Evolutionary conservation across 2,113 vertebrate genomes (phyloP), one percentile per base, ranked within the genome.

Genomic region (Strix aluco): DNA sequence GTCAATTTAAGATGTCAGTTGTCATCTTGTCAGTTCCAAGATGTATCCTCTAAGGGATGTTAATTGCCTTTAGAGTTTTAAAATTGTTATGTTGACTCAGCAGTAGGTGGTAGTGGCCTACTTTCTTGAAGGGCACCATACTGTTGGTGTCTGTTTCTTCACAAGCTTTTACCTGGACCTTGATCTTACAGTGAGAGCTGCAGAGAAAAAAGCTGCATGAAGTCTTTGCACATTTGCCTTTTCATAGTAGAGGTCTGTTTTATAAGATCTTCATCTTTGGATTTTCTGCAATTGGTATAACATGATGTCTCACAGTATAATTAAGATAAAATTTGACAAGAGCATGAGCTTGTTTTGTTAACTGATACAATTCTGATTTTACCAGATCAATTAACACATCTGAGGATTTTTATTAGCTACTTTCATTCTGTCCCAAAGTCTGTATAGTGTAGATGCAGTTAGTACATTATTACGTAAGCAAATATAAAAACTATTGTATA

Each of bases 1-100:
- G 71, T 74, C 88, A 77, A 11, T 93, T 93, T 79, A 75, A 88
- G 81, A 79, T 92, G 54, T 73, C 83, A 83, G 63, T 94, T 89
- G 92, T 89, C 87, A 66, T 83, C 75, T 86, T 83, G 57, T 91
- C 86, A 42, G 42, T 81, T 96, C 59, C 79, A 72, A 73, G 58
- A 65, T 84, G 10, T 63, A 44, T 81, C n/a, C 6, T 84, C 65
- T 55, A 89, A 81, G 67, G 44, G 62, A 49, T 80, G 29, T 88
- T 91, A 86, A 90, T 90, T 93, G 52, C 58, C n/a, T 86, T 77
- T 57, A 36, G 66, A 80, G 22, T 86, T 92, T 82, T 86, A 46
- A 91, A 82, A 61, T 80, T 0, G 0, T 57, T 77, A 4, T 20
- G n/a, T 82, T 88, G 78, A 69, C 66, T 79, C 75, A 69, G 92